Base-by-base conservation (phyloP, 2,888 invertebrate genomes). In the Bellardia bayeri region DNA sequence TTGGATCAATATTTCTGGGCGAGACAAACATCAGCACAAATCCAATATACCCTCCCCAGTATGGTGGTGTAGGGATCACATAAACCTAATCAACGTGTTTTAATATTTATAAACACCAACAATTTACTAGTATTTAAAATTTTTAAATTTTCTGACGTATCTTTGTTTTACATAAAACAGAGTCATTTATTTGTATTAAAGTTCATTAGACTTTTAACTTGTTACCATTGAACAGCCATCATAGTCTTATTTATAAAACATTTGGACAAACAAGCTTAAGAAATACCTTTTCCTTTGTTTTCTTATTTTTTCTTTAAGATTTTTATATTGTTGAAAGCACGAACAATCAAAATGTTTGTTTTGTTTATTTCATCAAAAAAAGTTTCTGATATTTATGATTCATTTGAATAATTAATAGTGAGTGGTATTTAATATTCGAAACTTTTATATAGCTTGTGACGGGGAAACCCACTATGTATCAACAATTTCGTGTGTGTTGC, bases 141-240 rank as follows among this genome's bases (percentile, higher is more conserved):
- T 23, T 23, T 23, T 23, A 23, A 23, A 23, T 23, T 23, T 23
- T 37, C 37, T 71, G 63, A 63, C 63, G 75, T 63, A 63, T 49
- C 11, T n/a, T 33, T 9, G 16, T 23, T 56, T 56, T 23, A 56
- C 23, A 56, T 56, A 23, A 56, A 56, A 56, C 23, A 23, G 56
- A 7, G 3, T 56, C 23, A 7, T 61, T n/a, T 0, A 75, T 64
- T 69, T 51, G 49, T 49, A 45, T 45, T 42, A 86, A 82, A 86
- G 82, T 82, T 86, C 78, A 86, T 61, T 54, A 86, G 8, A 86
- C 81, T 82, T 58, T 66, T 13, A 58, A 72, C 33, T 72, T 49
- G 71, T 33, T 76, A 58, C 40, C 75, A 81, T 58, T 82, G 76
- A 86, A 54, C 72, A 72, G 16, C 45, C 33, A 13, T 56, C 33